These are phyloP conservation scores for Zootermopsis nevadensis DNA, from an alignment of 2,888 invertebrate genomes.

Conservation along the genomic window DNA sequence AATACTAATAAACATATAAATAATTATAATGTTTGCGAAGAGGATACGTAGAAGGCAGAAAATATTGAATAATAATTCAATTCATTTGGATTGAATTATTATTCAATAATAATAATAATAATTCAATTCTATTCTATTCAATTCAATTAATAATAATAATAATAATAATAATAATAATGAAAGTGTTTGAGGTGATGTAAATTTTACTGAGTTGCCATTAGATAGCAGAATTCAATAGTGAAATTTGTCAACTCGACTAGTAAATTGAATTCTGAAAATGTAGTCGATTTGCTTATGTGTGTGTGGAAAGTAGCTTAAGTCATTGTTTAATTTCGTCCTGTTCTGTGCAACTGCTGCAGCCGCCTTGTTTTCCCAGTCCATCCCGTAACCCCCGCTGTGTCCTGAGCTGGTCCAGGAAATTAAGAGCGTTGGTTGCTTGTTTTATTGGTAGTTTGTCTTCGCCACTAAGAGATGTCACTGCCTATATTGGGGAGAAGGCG, in stretches of 20 bases:
- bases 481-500: constrained; percentile 2
- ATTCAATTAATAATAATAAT: neutral
- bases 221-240: too few relatives aligned
- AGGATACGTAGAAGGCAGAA: too few relatives aligned
- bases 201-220: too few relatives aligned
- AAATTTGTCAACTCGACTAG: too few relatives aligned
- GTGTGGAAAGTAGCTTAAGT: neutral
- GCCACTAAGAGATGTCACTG: constrained; percentile 41
- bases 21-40: too few relatives aligned
- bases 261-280: neutral
- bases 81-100: too few relatives aligned
- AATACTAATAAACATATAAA: too few relatives aligned
- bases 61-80: too few relatives aligned
- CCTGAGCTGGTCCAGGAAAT: constrained; percentile 30
- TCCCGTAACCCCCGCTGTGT: neutral
- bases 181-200: neutral
- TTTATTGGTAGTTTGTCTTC: constrained; percentile 43
- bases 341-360: neutral
- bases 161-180: constrained; percentile 7
- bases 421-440: constrained; percentile 38
- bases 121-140: too few relatives aligned
- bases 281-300: neutral
- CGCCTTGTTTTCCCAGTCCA: neutral
- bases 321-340: too few relatives aligned
- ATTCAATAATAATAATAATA: too few relatives aligned